phyloP scores from a whole-genome alignment of 2,797 vertebrate genomes.

The Myiothlypis coronata region DNA sequence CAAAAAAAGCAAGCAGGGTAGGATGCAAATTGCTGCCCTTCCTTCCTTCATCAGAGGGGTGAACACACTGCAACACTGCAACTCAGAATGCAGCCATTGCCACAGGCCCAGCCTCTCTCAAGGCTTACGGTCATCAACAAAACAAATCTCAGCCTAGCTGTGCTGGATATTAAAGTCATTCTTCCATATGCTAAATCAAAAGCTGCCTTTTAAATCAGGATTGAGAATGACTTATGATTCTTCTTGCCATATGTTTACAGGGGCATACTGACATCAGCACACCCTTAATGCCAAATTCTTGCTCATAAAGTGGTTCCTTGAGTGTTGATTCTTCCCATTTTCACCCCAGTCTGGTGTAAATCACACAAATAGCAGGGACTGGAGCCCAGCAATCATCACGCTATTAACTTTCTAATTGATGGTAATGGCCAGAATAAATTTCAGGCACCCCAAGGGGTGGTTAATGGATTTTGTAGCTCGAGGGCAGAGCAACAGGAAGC shows the following conservation, averaged over 20 bases:
- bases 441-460: conserved; percentile 36
- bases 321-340: neutral
- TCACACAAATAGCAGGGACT: conserved; percentile 50
- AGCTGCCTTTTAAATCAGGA: neutral
- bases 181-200: neutral
- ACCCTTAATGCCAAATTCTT: neutral
- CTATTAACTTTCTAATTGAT: conserved; percentile 63
- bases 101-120: neutral
- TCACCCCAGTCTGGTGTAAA: neutral
- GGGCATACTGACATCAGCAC: neutral
- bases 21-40: neutral
- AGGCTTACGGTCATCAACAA: neutral
- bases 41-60: neutral
- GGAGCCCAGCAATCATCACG: conserved; percentile 32
- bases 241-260: neutral
- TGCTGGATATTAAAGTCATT: neutral
- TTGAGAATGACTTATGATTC: neutral
- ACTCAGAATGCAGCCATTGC: neutral
- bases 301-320: neutral
- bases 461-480: conserved; percentile 59
- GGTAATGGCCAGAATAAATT: conserved; percentile 62
- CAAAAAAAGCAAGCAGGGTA: neutral
- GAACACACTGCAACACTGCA: neutral
- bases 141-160: neutral
- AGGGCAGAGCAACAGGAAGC: conserved; percentile 40